Evolutionary conservation across 2,113 vertebrate species (phyloP).

Genomic region (Propithecus coquereli): DNA sequence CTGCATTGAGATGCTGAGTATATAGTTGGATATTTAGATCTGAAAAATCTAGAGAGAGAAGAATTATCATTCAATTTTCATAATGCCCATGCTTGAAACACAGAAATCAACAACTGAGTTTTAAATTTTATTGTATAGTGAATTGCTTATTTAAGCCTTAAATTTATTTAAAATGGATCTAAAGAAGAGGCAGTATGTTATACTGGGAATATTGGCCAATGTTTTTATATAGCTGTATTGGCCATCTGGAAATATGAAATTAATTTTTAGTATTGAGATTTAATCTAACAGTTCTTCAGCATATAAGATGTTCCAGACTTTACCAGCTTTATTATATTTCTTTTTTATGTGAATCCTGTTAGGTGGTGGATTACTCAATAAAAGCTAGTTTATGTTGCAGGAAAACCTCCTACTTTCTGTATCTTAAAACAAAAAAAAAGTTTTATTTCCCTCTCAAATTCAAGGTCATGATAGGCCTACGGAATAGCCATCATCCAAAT

Average conservation of each 20-base stretch:
- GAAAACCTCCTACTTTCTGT: background rate
- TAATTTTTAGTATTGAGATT: background rate
- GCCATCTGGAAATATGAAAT: too few relatives aligned
- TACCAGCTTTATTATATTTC: background rate
- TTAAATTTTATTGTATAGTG: background rate
- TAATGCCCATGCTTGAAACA: background rate
- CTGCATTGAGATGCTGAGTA: background rate
- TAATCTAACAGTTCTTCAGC: background rate
- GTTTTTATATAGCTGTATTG: too few relatives aligned
- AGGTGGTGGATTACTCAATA: background rate
- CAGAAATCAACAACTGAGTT: background rate
- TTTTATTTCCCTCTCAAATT: background rate
- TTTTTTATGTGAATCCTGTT: background rate
- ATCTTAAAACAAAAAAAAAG: background rate
- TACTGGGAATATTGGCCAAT: background rate
- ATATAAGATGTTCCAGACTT: background rate
- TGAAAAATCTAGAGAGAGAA: background rate
- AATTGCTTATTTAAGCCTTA: background rate
- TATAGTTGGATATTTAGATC: background rate
- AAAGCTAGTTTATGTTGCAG: background rate
- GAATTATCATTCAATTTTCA: background rate
- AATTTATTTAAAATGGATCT: background rate
- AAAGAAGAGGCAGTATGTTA: background rate
- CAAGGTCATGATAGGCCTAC: background rate
- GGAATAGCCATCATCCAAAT: background rate